Evolutionary conservation across 2,888 invertebrate species (phyloP).

Genomic region (Anoplius nigerrimus): DNA sequence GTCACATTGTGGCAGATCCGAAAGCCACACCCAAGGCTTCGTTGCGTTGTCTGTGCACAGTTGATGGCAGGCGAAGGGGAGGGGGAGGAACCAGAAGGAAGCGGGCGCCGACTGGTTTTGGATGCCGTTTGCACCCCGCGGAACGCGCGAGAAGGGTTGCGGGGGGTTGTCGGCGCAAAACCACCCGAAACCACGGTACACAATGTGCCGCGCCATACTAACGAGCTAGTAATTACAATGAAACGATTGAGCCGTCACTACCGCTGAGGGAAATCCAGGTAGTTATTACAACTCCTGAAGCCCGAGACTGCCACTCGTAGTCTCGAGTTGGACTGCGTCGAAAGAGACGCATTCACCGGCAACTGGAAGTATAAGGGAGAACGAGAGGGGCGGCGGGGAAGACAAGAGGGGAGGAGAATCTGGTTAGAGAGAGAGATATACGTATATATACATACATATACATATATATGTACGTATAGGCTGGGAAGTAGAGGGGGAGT

Average conservation of each 20-base stretch:
- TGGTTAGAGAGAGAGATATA: too few species aligned
- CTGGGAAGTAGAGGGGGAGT: constrained; percentile 33
- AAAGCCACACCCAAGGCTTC: constrained; percentile 1
- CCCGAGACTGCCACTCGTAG: constrained; percentile 30
- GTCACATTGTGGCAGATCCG: background rate
- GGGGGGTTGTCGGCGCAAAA: constrained; percentile 22
- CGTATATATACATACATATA: too few species aligned
- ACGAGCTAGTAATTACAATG: constrained; percentile 53
- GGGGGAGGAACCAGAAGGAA: background rate
- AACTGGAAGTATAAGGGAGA: constrained; percentile 15
- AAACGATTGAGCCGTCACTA: constrained; percentile 46
- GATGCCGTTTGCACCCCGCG: constrained; percentile 1
- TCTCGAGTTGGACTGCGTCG: constrained; percentile 27
- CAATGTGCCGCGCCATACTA: constrained; percentile 20
- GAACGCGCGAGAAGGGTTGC: constrained; percentile 8
- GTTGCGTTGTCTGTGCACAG: background rate
- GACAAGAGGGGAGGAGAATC: too few species aligned
- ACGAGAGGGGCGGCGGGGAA: constrained; percentile 22
- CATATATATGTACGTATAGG: too few species aligned
- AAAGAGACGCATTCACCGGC: constrained; percentile 18
- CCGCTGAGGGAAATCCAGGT: constrained; percentile 50
- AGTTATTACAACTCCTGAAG: constrained; percentile 56
- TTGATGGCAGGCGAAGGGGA: background rate
- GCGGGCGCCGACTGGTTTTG: too few species aligned
- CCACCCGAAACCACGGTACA: constrained; percentile 2